phyloP scores from a whole-genome alignment of 2,797 vertebrate species.

The Pangasius macronema region DNA sequence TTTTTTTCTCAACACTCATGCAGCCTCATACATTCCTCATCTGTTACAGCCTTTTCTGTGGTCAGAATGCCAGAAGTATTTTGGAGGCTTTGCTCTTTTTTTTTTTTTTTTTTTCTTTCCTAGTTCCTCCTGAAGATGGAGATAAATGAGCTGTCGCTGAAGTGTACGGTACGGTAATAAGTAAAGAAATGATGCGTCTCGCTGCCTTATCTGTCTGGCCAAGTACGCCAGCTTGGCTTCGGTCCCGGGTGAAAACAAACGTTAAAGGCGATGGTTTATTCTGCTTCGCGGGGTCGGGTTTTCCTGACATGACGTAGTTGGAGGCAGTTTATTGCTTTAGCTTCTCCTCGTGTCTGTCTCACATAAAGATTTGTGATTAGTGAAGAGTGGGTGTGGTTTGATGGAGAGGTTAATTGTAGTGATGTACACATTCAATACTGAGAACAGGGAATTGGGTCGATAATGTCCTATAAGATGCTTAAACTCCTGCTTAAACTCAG shows the following conservation, averaged over 20 bases:
- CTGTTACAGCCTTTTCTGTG: not conserved
- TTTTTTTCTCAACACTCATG: conserved; percentile 19
- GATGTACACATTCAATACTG: not conserved
- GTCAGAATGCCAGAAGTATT: conserved; percentile 35
- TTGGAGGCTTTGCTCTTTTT: conserved; percentile 37
- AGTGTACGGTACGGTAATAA: conserved; percentile 49
- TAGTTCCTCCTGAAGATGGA: conserved; percentile 35
- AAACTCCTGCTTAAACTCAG: not conserved
- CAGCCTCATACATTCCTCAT: not conserved
- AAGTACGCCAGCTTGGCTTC: not conserved
- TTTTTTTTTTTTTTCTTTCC: too few species aligned
- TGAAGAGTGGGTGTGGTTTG: not conserved
- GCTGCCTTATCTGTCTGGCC: conserved; percentile 29
- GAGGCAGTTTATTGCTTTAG: not conserved
- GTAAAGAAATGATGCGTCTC: conserved; percentile 52
- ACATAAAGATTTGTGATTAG: not conserved
- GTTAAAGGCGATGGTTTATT: conserved; percentile 28
- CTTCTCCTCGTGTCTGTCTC: not conserved
- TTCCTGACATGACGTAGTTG: not conserved
- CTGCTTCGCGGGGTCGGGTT: not conserved
- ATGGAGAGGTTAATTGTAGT: not conserved
- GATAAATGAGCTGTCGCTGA: conserved; percentile 57
- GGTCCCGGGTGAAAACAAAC: conserved; percentile 10
- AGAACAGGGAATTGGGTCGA: not conserved
- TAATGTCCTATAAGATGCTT: not conserved